These are phyloP conservation scores for Typhlichthys subterraneus DNA, from an alignment of 2,797 vertebrate species.

Conservation along the genomic window DNA sequence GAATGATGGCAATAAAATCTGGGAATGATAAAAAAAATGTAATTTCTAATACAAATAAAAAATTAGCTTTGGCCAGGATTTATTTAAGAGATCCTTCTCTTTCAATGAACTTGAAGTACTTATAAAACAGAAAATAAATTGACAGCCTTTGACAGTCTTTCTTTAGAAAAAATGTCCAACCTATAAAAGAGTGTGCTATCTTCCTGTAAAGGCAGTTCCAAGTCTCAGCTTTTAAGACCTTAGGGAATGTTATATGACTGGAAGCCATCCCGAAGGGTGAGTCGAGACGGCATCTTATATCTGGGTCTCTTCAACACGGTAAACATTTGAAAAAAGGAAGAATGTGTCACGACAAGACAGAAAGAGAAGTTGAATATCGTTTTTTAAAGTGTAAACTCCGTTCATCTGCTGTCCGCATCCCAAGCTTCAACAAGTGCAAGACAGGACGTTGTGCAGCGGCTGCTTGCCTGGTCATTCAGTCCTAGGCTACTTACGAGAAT, in stretches of 20 bases:
- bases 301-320: constrained; percentile 53
- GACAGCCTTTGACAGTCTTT: constrained; percentile 61
- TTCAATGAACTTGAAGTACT: constrained; percentile 55
- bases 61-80: constrained; percentile 80
- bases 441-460: constrained; percentile 38
- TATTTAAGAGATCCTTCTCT: constrained; percentile 58
- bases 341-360: constrained; percentile 27
- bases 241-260: constrained; percentile 40
- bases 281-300: constrained; percentile 65
- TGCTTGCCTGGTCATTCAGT: constrained; percentile 14
- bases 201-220: constrained; percentile 70
- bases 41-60: constrained; percentile 12
- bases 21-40: constrained; percentile 36
- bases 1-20: constrained; percentile 30
- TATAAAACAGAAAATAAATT: constrained; percentile 53
- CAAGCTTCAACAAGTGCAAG: constrained; percentile 30
- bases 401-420: constrained; percentile 19
- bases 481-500: constrained; percentile 25
- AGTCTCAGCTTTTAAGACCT: constrained; percentile 66
- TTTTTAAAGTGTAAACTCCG: constrained; percentile 12
- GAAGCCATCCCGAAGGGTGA: constrained; percentile 43
- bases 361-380: constrained; percentile 6
- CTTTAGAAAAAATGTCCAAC: constrained; percentile 46
- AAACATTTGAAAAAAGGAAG: constrained; percentile 62
- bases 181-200: constrained; percentile 74